phyloP scores from a whole-genome alignment of 1,140 invertebrate species.

The Temnothorax longispinosus region DNA sequence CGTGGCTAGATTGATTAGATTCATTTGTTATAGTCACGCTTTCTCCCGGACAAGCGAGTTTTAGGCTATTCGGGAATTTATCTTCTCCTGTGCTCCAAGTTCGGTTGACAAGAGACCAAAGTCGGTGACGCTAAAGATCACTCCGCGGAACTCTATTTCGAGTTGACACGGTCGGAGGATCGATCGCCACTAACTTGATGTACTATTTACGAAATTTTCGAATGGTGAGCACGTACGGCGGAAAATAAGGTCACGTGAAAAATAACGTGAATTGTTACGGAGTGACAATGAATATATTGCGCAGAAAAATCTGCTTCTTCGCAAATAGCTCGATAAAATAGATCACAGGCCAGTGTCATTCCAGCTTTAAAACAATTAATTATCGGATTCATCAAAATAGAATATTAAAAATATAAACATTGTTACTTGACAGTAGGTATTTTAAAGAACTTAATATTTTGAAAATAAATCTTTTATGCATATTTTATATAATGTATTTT shows the following conservation, averaged over 20 bases:
- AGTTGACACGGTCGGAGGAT: constrained; percentile 17
- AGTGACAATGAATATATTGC: neutral
- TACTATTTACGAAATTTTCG: constrained; percentile 43
- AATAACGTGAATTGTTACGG: constrained; percentile 27
- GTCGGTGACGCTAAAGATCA: neutral
- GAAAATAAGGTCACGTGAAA: constrained; percentile 39
- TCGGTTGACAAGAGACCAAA: neutral
- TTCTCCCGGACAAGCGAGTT: neutral
- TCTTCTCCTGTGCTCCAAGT: neutral
- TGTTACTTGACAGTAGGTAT: neutral
- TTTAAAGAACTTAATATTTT: neutral
- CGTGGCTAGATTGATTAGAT: constrained; percentile 36
- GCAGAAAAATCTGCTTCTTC: neutral
- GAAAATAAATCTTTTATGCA: neutral
- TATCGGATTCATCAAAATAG: neutral
- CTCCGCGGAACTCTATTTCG: constrained; percentile 17
- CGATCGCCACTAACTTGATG: constrained; percentile 32
- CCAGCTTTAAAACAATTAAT: neutral
- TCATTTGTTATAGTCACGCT: constrained; percentile 18
- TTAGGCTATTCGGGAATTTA: neutral
- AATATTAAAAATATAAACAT: neutral
- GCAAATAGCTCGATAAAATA: too few relatives aligned
- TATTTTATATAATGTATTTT: neutral
- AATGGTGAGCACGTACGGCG: constrained; percentile 4
- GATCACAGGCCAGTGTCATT: neutral